Evolutionary conservation across 2,113 vertebrate genomes (phyloP).

Genomic region (Gopherus flavomarginatus): DNA sequence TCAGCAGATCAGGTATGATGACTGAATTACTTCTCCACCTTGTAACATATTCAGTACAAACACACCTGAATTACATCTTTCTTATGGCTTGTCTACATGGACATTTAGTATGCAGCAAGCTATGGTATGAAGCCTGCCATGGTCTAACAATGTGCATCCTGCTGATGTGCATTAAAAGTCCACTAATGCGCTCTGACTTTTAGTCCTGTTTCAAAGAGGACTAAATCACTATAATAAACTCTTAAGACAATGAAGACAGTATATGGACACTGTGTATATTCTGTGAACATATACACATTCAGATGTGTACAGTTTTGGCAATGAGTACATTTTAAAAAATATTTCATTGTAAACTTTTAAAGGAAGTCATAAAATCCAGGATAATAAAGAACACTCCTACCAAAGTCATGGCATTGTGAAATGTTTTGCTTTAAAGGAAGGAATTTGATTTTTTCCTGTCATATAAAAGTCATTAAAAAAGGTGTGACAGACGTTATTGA

Average conservation of each 20-base stretch:
- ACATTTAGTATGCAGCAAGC: neutral
- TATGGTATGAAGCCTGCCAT: neutral
- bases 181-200: neutral
- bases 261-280: neutral
- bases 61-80: neutral
- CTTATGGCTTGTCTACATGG: neutral
- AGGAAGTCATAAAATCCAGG: slow-evolving; percentile 79
- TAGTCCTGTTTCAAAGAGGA: neutral
- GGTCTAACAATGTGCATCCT: neutral
- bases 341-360: slow-evolving; percentile 57
- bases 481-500: slow-evolving; percentile 55
- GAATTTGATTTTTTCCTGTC: slow-evolving; percentile 74
- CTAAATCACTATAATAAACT: neutral
- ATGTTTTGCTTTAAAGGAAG: slow-evolving; percentile 76
- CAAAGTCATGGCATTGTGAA: slow-evolving; percentile 27
- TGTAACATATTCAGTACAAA: neutral
- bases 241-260: neutral
- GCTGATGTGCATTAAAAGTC: neutral
- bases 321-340: slow-evolving; percentile 30
- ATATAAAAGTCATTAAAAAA: slow-evolving; percentile 64
- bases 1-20: neutral
- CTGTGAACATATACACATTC: neutral
- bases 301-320: neutral
- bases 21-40: slow-evolving; percentile 5
- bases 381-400: slow-evolving; percentile 65